These are phyloP conservation scores for Sebastolobus alascanus DNA, from an alignment of 2,797 vertebrate genomes.

Conservation along the genomic window DNA sequence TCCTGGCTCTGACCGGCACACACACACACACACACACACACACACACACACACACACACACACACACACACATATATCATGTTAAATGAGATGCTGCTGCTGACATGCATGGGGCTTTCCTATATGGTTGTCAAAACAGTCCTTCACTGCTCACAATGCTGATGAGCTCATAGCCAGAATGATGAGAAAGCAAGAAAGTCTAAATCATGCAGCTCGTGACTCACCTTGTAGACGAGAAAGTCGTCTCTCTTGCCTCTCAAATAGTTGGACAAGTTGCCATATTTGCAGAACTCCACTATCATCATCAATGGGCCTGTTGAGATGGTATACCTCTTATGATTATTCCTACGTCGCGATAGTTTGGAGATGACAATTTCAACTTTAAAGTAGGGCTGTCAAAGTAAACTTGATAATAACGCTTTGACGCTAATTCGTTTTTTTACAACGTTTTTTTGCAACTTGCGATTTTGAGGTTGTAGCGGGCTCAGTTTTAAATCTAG, in stretches of 20 bases:
- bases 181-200: background rate
- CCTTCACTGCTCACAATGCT: slow-evolving; percentile 4
- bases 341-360: background rate
- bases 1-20: slow-evolving; percentile 86
- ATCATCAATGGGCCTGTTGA: slow-evolving; percentile 92
- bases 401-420: no score
- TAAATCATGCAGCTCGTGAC: slow-evolving; percentile 5
- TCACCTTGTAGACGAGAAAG: slow-evolving; percentile 93
- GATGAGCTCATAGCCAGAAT: background rate
- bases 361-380: background rate
- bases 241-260: slow-evolving; percentile 91
- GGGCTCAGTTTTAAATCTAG: no score
- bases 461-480: no score
- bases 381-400: background rate
- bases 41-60: slow-evolving; percentile 44
- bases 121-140: slow-evolving; percentile 20
- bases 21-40: slow-evolving; percentile 39
- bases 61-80: slow-evolving; percentile 43
- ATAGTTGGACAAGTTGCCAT: slow-evolving; percentile 95
- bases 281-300: slow-evolving; percentile 97
- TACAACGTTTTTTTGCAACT: no score
- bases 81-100: slow-evolving; percentile 17
- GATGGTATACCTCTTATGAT: slow-evolving; percentile 1
- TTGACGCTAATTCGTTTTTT: no score
- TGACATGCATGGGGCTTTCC: slow-evolving; percentile 6